Evolutionary conservation across 2,888 invertebrate species (phyloP).

Genomic region (Stramonita haemastoma): DNA sequence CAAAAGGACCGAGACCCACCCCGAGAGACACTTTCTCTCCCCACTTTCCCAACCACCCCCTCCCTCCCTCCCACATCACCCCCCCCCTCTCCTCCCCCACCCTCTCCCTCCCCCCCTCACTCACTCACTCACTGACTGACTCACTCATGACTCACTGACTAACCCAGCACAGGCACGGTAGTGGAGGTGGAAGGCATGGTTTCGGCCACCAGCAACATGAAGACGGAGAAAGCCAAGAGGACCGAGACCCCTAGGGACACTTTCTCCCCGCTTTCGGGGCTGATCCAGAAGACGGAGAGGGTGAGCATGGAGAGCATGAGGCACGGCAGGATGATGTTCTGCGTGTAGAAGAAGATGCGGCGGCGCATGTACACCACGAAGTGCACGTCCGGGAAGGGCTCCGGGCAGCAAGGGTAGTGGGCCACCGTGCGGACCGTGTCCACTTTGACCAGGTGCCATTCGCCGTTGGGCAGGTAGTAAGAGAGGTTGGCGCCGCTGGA

Average conservation of each 20-base stretch:
- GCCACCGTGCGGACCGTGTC: conserved; percentile 71
- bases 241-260: conserved; percentile 77
- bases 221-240: conserved; percentile 77
- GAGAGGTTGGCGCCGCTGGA: conserved; percentile 70
- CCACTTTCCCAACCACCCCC: conserved; percentile 74
- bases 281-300: conserved; percentile 78
- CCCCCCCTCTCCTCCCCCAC: no score
- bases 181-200: conserved; percentile 79
- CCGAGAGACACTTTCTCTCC: conserved; percentile 76
- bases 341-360: conserved; percentile 75
- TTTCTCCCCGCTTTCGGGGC: conserved; percentile 77
- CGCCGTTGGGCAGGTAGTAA: conserved; percentile 75
- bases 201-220: conserved; percentile 78
- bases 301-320: conserved; percentile 77
- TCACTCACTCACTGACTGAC: no score
- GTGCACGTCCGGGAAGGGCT: conserved; percentile 77
- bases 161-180: conserved; percentile 78
- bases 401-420: conserved; percentile 72
- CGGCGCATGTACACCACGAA: conserved; percentile 80
- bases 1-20: conserved; percentile 77
- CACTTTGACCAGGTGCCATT: conserved; percentile 73
- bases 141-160: conserved; percentile 44
- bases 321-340: conserved; percentile 78
- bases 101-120: no score
- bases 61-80: no score